phyloP scores from a whole-genome alignment of 2,113 vertebrate genomes.

The Psittacara wagleri region DNA sequence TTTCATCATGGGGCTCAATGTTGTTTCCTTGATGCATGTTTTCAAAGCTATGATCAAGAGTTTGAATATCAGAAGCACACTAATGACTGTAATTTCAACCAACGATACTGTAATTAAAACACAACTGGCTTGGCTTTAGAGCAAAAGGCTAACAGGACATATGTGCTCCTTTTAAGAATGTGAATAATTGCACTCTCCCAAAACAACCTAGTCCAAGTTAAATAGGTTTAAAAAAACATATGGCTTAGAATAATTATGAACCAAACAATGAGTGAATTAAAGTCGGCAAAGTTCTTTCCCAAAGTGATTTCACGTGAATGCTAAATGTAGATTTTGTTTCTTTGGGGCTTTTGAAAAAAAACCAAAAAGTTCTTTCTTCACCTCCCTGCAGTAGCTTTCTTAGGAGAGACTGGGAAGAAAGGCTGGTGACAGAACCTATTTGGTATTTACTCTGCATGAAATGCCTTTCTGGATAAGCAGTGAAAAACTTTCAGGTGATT shows the following conservation, averaged over 20 bases:
- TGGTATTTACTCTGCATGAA: constrained; percentile 42
- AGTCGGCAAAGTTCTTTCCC: not conserved
- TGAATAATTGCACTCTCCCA: not conserved
- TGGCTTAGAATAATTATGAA: not conserved
- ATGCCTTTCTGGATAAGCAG: constrained; percentile 18
- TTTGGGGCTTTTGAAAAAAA: not conserved
- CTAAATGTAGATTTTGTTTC: not conserved
- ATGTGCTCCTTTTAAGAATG: not conserved
- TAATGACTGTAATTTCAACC: constrained; percentile 57
- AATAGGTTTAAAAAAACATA: not conserved
- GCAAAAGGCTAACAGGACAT: constrained; percentile 37
- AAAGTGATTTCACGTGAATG: not conserved
- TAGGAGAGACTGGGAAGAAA: not conserved
- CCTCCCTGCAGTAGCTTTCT: not conserved
- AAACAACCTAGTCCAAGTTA: not conserved
- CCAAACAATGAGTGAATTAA: not conserved
- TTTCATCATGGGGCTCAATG: constrained; percentile 65
- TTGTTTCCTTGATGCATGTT: constrained; percentile 60
- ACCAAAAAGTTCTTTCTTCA: not conserved
- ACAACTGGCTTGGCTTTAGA: constrained; percentile 29
- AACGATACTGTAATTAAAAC: constrained; percentile 57
- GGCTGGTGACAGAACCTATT: not conserved
- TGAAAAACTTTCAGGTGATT: constrained; percentile 16
- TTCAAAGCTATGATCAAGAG: constrained; percentile 67
- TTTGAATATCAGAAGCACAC: constrained; percentile 62